Evolutionary conservation across 2,113 vertebrate genomes (phyloP).

Genomic region (Hydrolagus affinis): DNA sequence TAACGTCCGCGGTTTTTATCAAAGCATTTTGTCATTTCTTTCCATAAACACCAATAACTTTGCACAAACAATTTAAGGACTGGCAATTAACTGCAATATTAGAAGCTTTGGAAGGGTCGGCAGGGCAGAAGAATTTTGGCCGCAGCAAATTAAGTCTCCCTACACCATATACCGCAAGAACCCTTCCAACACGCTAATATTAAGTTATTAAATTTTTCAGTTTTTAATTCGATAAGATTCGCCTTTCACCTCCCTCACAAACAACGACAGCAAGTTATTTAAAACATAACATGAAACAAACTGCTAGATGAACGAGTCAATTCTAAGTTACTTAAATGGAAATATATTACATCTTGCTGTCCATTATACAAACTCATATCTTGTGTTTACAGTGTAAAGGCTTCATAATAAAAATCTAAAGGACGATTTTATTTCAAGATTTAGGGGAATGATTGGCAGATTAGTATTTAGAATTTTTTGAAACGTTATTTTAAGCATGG

Average conservation of each 20-base stretch:
- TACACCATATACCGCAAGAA: background rate
- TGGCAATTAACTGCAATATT: constrained; percentile 10
- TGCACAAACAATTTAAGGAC: background rate
- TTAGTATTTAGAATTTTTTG: background rate
- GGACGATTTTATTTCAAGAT: background rate
- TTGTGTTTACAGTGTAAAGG: background rate
- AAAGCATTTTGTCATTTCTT: constrained; percentile 14
- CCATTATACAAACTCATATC: background rate
- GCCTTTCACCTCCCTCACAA: constrained; percentile 15
- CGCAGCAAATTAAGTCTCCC: too few relatives aligned
- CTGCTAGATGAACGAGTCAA: background rate
- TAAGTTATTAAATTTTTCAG: background rate
- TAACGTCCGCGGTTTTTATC: constrained; percentile 29
- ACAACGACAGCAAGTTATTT: background rate
- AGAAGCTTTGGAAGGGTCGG: background rate
- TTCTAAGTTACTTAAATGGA: background rate
- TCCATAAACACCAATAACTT: constrained; percentile 1
- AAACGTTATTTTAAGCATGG: background rate
- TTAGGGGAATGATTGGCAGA: background rate
- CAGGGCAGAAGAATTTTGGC: background rate
- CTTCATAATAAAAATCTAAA: background rate
- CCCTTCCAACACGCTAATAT: background rate
- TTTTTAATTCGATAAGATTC: background rate
- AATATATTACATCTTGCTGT: background rate
- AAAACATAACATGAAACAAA: background rate